A percentile compares a stretch with the other conserved stretches of the same genome.
Conservation (phyloP, 2,113 vertebrate genomes). For the Rhea americana region DNA sequence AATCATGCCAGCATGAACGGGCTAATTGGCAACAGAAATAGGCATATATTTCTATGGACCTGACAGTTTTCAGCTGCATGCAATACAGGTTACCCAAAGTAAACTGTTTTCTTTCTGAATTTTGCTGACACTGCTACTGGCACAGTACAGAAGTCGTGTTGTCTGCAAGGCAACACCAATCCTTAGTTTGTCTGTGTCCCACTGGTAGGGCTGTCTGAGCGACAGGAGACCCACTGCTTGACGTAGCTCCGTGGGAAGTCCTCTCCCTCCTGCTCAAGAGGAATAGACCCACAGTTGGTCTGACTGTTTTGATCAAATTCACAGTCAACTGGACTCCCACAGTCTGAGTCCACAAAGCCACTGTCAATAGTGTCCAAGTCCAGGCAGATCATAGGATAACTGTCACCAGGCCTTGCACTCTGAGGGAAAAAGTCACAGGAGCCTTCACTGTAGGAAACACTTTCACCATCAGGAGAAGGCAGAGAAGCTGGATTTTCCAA, state of each 20-base stretch:
- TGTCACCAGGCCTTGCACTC: constrained; percentile 60
- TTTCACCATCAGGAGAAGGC: constrained; percentile 73
- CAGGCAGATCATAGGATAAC: constrained; percentile 80
- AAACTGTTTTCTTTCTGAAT: background rate
- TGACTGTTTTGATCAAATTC: constrained; percentile 72
- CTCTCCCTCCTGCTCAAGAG: constrained; percentile 32
- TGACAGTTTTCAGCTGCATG: background rate
- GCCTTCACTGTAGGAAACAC: constrained; percentile 72
- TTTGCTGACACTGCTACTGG: background rate
- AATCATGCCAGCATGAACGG: background rate
- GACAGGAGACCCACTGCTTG: constrained; percentile 87
- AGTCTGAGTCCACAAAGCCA: constrained; percentile 88
- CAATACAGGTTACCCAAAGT: background rate
- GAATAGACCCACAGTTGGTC: constrained; percentile 6
- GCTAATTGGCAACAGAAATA: background rate
- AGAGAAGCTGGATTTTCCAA: constrained; percentile 36
- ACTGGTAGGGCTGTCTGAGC: background rate
- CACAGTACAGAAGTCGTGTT: background rate
- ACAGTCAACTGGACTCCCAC: constrained; percentile 83
- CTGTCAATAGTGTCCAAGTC: constrained; percentile 96
- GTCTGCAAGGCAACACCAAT: background rate
- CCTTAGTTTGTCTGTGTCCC: constrained; percentile 28
- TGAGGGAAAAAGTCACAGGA: constrained; percentile 73
- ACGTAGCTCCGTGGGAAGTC: constrained; percentile 85
- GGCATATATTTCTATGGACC: background rate